Conservation (phyloP, 2,113 vertebrate species). For the Peromyscus leucopus region DNA sequence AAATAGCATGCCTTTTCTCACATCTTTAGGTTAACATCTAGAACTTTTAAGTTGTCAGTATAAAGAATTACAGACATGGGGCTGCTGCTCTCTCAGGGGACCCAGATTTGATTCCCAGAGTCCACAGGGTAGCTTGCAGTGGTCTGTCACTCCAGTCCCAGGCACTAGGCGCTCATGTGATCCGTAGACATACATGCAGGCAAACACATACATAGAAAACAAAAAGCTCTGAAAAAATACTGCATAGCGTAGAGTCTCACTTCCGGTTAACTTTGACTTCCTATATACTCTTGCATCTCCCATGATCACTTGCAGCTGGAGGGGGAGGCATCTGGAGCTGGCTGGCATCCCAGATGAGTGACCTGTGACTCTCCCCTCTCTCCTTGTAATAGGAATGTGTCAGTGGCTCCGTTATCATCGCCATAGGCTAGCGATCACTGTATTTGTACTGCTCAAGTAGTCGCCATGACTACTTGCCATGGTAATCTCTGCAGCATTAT, state of each 20-base stretch:
- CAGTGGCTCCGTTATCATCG: not conserved
- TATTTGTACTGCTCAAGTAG: not conserved
- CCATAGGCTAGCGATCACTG: no score
- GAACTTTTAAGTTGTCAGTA: not conserved
- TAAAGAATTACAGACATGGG: not conserved
- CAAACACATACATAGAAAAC: not conserved
- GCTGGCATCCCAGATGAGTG: not conserved
- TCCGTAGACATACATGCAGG: not conserved
- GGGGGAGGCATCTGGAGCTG: no score
- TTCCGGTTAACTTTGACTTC: not conserved
- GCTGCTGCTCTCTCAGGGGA: not conserved
- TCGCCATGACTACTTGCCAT: not conserved
- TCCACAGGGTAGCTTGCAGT: not conserved
- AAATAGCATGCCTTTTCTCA: not conserved
- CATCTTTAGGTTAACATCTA: constrained; percentile 11
- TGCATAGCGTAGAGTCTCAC: not conserved
- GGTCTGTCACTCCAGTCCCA: not conserved
- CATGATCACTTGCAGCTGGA: not conserved
- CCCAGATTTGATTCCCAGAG: not conserved
- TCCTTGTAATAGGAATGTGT: not conserved
- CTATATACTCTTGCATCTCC: not conserved
- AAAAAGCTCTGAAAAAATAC: not conserved
- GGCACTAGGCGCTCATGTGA: not conserved
- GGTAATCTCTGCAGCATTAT: not conserved
- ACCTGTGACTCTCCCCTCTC: not conserved